These are phyloP conservation scores for Armadillidium nasatum DNA, from an alignment of 1,140 invertebrate genomes.

Conservation along the genomic window DNA sequence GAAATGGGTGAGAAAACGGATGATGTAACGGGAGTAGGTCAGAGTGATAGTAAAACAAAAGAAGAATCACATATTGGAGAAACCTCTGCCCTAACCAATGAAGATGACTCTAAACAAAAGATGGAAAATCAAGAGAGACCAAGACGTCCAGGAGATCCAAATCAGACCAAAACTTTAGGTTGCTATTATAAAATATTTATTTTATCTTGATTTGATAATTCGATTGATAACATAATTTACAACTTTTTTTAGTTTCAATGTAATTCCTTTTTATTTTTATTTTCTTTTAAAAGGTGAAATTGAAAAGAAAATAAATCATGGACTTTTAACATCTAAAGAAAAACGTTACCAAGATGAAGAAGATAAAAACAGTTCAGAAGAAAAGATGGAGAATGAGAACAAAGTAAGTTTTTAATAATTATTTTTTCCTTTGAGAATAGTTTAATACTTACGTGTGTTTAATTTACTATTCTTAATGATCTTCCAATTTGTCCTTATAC, in stretches of 20 bases:
- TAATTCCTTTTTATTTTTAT: too few species aligned
- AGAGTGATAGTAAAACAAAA: constrained; percentile 37
- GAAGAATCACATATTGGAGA: constrained; percentile 47
- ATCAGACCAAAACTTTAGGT: constrained; percentile 61
- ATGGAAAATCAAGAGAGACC: constrained; percentile 46
- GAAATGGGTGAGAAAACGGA: constrained; percentile 44
- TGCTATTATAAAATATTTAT: constrained; percentile 30
- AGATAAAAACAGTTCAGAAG: constrained; percentile 47
- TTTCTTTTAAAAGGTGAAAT: constrained; percentile 51
- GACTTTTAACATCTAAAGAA: constrained; percentile 56
- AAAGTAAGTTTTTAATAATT: neutral
- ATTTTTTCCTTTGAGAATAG: too few species aligned
- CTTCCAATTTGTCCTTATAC: too few species aligned
- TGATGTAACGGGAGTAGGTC: constrained; percentile 40
- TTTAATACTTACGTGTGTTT: too few species aligned
- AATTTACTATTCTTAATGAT: too few species aligned
- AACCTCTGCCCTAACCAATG: constrained; percentile 48
- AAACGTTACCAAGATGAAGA: constrained; percentile 53
- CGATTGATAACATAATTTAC: too few species aligned
- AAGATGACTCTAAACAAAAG: constrained; percentile 31
- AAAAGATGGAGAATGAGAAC: neutral
- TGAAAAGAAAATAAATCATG: constrained; percentile 59
- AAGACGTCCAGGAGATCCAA: constrained; percentile 57
- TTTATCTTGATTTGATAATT: neutral
- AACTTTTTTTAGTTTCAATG: too few species aligned